phyloP scores from a whole-genome alignment of 2,113 vertebrate genomes.

The Mus pahari region DNA sequence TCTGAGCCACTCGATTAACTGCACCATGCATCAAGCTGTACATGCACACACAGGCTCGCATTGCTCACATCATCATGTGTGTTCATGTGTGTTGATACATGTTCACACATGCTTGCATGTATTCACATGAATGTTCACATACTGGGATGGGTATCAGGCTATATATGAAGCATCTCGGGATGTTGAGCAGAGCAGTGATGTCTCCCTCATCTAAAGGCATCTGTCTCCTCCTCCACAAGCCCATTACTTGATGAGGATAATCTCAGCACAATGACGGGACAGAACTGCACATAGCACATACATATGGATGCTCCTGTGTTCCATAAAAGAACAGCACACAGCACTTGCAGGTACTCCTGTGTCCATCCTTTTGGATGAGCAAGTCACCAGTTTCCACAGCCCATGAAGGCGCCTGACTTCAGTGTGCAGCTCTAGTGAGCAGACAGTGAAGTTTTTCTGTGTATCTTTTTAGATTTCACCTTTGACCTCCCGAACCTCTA shows the following conservation, averaged over 20 bases:
- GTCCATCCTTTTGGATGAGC: too few relatives aligned
- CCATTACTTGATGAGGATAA: background rate
- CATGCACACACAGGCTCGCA: background rate
- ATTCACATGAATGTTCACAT: too few relatives aligned
- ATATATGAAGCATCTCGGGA: background rate
- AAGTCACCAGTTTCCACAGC: background rate
- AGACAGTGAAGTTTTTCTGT: background rate
- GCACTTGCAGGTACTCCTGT: too few relatives aligned
- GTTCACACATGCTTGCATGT: background rate
- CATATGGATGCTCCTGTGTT: too few relatives aligned
- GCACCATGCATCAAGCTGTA: too few relatives aligned
- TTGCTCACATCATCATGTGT: background rate
- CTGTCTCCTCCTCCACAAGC: background rate
- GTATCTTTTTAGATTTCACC: background rate
- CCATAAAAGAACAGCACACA: too few relatives aligned
- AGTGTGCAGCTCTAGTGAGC: accelerated
- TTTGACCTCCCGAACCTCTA: background rate
- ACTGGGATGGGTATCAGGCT: background rate
- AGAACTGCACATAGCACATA: accelerated
- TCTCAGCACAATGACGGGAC: background rate
- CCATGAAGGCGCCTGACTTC: background rate
- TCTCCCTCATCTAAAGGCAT: background rate
- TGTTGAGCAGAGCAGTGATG: background rate
- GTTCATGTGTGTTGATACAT: background rate
- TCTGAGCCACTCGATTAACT: background rate